A percentile compares a stretch with the other conserved stretches of the same genome.
phyloP scores from a whole-genome alignment of 2,113 vertebrate species.

The Pygoscelis antarcticus region DNA sequence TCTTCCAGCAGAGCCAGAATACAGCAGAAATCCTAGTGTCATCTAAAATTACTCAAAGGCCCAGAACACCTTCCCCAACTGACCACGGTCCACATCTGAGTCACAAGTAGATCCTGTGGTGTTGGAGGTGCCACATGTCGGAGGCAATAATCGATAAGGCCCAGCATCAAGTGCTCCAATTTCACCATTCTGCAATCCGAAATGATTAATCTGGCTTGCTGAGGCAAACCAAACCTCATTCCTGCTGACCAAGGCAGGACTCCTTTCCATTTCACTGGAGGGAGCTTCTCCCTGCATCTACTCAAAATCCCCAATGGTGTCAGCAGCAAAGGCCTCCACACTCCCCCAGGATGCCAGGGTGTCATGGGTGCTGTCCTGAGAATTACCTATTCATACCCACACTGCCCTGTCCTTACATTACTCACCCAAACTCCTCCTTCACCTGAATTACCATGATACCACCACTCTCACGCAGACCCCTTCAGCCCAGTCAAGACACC shows the following conservation, averaged over 20 bases:
- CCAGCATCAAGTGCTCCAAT: neutral
- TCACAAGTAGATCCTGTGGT: neutral
- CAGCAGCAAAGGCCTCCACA: neutral
- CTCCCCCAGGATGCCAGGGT: fast-evolving
- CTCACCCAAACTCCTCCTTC: neutral
- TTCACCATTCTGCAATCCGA: neutral
- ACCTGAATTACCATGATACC: neutral
- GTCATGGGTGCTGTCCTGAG: neutral
- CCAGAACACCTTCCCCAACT: neutral
- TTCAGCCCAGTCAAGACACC: neutral
- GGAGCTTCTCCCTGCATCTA: neutral
- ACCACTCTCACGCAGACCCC: neutral
- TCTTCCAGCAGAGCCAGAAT: neutral
- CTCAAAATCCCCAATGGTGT: neutral
- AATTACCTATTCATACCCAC: neutral
- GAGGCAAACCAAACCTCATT: neutral
- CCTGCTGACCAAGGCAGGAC: neutral
- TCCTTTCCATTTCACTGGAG: neutral
- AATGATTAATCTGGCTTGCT: neutral
- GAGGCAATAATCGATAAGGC: neutral
- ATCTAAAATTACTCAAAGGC: neutral
- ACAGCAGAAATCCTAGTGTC: neutral
- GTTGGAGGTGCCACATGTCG: neutral
- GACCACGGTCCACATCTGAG: fast-evolving
- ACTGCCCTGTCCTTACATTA: neutral